Base-by-base conservation (phyloP, 2,797 vertebrate species). In the Smutsia gigantea region DNA sequence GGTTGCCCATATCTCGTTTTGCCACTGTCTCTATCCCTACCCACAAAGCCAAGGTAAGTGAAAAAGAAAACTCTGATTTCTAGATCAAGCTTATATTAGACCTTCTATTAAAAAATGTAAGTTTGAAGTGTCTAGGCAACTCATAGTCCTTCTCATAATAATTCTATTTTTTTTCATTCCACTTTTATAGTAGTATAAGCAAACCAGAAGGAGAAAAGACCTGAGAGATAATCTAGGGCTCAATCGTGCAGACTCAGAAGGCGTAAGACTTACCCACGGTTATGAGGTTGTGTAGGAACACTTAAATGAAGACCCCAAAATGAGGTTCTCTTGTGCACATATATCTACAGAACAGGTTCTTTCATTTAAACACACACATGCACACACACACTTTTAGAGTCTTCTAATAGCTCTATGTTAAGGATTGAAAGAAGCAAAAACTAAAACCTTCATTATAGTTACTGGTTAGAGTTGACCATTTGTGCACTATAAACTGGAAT, bases 381-480 rank as follows among this genome's bases (percentile, higher is more conserved):
- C 37, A 51, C 49, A 64, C 37, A 87, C 11, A 49, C 59, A 59
- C 82, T 63, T 90, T 86, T 13, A 72, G 81, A 94, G 17, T 83
- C 39, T 84, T 95, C 39, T 77, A 66, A 53, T 63, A 84, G 27
- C 10, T 75, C 59, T 78, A n/a, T 19, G 64, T n/a, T 79, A 81
- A 94, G 21, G 5, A 66, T 27, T n/a, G 53, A 79, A 93, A 96
- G 66, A 95, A 95, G 57, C 5, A 86, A 85, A 63, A 88, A 13
- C 83, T n/a, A 49, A 95, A 96, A 83, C 17, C 68, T 77, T 91
- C 31, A 39, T 61, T 86, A 29, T 46, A 61, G 27, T 93, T 94
- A 71, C 31, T 77, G 46, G 4, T 14, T 46, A 46, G 46, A 46
- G 46, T 72, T 31, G 79, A 29, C 27, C 19, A 49, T 61, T 79